phyloP scores from a whole-genome alignment of 2,888 invertebrate species.

The Eulithis testata region DNA sequence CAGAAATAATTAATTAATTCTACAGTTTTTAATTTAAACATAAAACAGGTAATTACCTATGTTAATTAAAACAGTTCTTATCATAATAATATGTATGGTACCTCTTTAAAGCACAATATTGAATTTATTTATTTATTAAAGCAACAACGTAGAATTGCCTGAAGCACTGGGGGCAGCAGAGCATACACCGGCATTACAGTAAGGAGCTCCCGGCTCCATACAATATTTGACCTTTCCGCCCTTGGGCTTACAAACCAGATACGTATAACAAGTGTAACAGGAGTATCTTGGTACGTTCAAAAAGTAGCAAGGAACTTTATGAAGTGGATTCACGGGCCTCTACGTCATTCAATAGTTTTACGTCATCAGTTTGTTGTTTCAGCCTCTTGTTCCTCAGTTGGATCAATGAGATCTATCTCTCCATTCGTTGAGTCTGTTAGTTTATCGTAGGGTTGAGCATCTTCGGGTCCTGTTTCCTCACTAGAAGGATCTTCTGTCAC shows the following conservation, averaged over 20 bases:
- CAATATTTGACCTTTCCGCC: slow-evolving; percentile 32
- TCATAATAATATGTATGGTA: too few species aligned
- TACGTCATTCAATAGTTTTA: neutral
- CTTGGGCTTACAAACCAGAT: slow-evolving; percentile 25
- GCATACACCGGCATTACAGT: slow-evolving; percentile 29
- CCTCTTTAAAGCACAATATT: too few species aligned
- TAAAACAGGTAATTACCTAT: too few species aligned
- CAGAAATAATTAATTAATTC: too few species aligned
- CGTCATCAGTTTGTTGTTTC: neutral
- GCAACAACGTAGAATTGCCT: slow-evolving; percentile 2
- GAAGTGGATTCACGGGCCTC: slow-evolving; percentile 10
- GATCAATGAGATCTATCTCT: neutral
- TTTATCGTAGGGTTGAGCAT: neutral
- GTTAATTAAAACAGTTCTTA: too few species aligned
- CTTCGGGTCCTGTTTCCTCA: neutral
- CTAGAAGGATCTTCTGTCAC: neutral
- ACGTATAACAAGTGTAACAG: slow-evolving; percentile 29
- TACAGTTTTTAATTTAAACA: too few species aligned
- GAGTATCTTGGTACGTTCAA: slow-evolving; percentile 26
- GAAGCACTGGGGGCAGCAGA: slow-evolving; percentile 16
- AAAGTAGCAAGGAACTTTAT: slow-evolving; percentile 19
- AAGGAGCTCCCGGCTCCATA: slow-evolving; percentile 19
- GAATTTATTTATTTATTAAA: neutral
- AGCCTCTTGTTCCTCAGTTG: neutral
- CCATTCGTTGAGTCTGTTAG: neutral